Evolutionary conservation across 1,140 invertebrate genomes (phyloP).

Genomic region (Planococcus citri): DNA sequence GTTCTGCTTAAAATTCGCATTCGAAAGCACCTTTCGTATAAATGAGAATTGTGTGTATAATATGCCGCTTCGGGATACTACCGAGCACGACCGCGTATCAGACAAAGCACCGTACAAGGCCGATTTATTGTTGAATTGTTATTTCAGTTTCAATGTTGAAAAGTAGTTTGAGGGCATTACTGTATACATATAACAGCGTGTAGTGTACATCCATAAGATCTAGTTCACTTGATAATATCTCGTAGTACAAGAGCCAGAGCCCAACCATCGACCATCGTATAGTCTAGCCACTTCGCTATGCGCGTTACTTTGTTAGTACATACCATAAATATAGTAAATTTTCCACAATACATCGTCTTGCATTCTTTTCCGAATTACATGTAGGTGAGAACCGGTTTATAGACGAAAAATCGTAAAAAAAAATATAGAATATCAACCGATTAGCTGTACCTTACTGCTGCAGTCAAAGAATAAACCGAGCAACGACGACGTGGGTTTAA

Average conservation of each 20-base stretch:
- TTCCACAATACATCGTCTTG: background rate
- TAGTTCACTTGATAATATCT: background rate
- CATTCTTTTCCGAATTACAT: constrained; percentile 7
- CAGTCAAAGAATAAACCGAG: too few species aligned
- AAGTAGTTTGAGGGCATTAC: background rate
- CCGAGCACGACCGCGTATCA: background rate
- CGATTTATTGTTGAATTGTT: background rate
- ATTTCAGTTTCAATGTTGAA: constrained; percentile 2
- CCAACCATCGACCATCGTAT: background rate
- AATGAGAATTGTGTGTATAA: too few species aligned
- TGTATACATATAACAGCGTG: too few species aligned
- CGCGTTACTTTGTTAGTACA: background rate
- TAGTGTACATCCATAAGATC: background rate
- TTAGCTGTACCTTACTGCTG: too few species aligned
- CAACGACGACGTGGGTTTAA: too few species aligned
- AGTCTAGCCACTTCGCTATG: background rate
- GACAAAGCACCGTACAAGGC: background rate
- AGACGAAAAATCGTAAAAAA: too few species aligned
- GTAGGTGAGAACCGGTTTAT: background rate
- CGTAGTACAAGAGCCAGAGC: background rate
- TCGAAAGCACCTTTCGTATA: too few species aligned
- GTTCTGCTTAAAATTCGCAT: too few species aligned
- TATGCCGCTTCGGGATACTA: background rate
- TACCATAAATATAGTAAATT: background rate
- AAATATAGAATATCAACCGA: too few species aligned